Evolutionary conservation across 2,888 invertebrate genomes (phyloP), one percentile per base, ranked within the genome.

Genomic region (Volucella zonaria): DNA sequence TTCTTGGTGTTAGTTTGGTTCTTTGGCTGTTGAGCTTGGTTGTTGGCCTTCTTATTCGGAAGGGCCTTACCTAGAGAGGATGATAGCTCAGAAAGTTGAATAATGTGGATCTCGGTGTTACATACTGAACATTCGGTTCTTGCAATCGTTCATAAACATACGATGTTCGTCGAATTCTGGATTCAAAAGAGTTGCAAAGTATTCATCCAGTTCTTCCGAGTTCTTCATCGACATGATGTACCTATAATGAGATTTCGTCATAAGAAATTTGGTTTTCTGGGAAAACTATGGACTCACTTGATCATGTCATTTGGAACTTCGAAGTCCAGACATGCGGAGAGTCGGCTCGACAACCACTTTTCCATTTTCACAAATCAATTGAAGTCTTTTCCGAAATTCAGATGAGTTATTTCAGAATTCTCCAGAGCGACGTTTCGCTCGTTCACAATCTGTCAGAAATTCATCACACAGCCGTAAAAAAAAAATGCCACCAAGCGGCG

Each of bases 101-200:
- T 31, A 31, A 31, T 6, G 4, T 6, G 6, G 6, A 31, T 31
- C 6, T 3, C 31, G 6, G 1, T 1, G 11, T 14, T 1, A 88
- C 77, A 88, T 89, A 88, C 93, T 93, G 91, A 94, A 93, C 59
- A 93, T 92, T 87, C 92, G 92, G 75, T 93, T 93, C 14, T 93
- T 91, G 23, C 96, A 91, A 86, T 95, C 94, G 8, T 92, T 88
- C 59, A 95, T 93, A 89, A 97, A 96, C 61, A 93, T 92, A 77
- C 93, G 93, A 89, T 96, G 96, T 75, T 94, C 93, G 4, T 93
- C 92, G 87, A 94, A 94, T 67, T 93, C 94, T 83, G 93, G 93
- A 90, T 96, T 95, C 0, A 97, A 89, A 59, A 97, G 92, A 62
- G 95, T 95, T 88, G 93, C 94, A 91, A 97, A 95, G 89, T 96